A percentile compares a stretch with the other conserved stretches of the same genome.
Conservation (phyloP, 2,888 invertebrate genomes). For the Lomographa bimaculata region DNA sequence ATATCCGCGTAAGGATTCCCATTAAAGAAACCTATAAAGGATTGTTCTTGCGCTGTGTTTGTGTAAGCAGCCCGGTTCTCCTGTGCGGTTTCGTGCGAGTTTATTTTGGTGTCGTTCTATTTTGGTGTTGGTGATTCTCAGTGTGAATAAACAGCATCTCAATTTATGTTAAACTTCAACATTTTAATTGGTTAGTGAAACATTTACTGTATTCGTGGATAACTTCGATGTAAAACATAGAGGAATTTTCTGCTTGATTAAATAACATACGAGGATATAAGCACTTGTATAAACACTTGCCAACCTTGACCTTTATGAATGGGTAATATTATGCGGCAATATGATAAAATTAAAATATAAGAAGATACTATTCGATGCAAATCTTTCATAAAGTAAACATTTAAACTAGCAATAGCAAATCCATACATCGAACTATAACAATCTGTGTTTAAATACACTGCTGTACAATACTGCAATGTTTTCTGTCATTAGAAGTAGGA, state of each 20-base stretch:
- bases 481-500: slow-evolving; percentile 24
- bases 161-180: slow-evolving; percentile 44
- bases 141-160: slow-evolving; percentile 65
- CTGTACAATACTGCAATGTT: slow-evolving; percentile 19
- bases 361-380: too few relatives aligned
- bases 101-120: slow-evolving; percentile 73
- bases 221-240: slow-evolving; percentile 1
- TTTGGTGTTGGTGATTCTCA: slow-evolving; percentile 58
- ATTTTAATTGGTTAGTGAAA: slow-evolving; percentile 34
- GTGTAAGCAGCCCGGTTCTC: slow-evolving; percentile 46
- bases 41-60: slow-evolving; percentile 44
- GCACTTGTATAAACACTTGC: too few relatives aligned
- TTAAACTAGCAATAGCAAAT: not conserved
- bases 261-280: too few relatives aligned
- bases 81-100: slow-evolving; percentile 54
- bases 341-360: too few relatives aligned
- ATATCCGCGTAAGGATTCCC: slow-evolving; percentile 42
- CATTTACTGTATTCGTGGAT: slow-evolving; percentile 26
- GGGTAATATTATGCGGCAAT: too few relatives aligned
- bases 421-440: slow-evolving; percentile 6
- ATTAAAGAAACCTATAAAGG: slow-evolving; percentile 35
- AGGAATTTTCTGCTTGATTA: too few relatives aligned
- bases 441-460: slow-evolving; percentile 7
- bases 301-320: too few relatives aligned
- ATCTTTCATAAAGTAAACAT: too few relatives aligned